phyloP scores from a whole-genome alignment of 2,888 invertebrate species.

The Epinotia demarniana region DNA sequence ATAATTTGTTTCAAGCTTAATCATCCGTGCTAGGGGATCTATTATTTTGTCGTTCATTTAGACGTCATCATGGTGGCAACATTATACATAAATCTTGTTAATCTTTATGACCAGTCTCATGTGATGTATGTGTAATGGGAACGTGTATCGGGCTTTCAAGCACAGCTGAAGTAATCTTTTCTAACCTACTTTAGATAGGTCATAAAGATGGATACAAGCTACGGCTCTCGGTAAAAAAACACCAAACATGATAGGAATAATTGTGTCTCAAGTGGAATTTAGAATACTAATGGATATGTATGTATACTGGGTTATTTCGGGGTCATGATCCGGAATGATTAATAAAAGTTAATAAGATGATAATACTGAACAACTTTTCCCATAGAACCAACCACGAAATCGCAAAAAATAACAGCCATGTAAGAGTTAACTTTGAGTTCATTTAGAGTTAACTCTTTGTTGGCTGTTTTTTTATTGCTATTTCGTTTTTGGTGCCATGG shows the following conservation, averaged over 20 bases:
- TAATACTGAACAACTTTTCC: no score
- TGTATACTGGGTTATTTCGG: no score
- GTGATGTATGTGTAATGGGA: not conserved
- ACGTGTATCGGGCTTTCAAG: not conserved
- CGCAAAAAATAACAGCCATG: no score
- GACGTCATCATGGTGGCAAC: not conserved
- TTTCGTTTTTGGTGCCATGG: no score
- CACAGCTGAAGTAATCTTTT: not conserved
- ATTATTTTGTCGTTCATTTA: constrained; percentile 8
- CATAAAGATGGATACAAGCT: not conserved
- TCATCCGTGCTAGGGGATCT: not conserved
- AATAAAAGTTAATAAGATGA: no score
- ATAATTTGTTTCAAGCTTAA: no score
- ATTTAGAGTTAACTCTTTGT: no score
- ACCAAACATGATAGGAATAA: not conserved
- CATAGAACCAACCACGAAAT: no score
- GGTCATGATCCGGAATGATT: no score
- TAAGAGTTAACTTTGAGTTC: no score
- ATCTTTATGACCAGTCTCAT: not conserved
- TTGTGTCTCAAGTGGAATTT: not conserved
- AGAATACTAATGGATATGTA: no score
- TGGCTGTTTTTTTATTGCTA: no score
- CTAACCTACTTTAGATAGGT: not conserved
- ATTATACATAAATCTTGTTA: not conserved
- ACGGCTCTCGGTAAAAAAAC: not conserved